phyloP scores from a whole-genome alignment of 1,140 invertebrate genomes.

The Acromyrmex heyeri region DNA sequence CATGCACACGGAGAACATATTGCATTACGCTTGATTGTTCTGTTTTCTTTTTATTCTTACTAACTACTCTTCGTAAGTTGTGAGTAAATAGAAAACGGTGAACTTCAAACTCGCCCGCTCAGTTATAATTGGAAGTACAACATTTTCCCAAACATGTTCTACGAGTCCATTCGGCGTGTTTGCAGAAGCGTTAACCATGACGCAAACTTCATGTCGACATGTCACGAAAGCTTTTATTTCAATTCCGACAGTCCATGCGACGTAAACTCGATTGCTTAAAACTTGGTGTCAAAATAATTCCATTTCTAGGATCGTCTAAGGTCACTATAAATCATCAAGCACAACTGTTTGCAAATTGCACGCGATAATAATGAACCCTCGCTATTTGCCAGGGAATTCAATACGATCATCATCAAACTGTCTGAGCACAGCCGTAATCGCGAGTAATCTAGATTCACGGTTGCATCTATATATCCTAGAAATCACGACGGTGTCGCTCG shows the following conservation, averaged over 20 bases:
- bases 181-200: constrained; percentile 27
- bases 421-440: constrained; percentile 30
- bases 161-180: constrained; percentile 21
- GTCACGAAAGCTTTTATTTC: constrained; percentile 30
- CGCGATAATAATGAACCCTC: constrained; percentile 16
- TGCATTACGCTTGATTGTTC: constrained; percentile 57
- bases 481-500: constrained; percentile 49
- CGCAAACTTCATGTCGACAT: constrained; percentile 28
- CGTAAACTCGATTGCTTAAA: constrained; percentile 15
- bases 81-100: constrained; percentile 45
- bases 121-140: constrained; percentile 54
- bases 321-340: not conserved
- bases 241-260: not conserved
- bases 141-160: constrained; percentile 35
- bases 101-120: constrained; percentile 32
- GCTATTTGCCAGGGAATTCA: not conserved
- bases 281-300: not conserved
- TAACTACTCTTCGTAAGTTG: constrained; percentile 21
- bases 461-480: constrained; percentile 42
- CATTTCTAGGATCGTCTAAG: not conserved
- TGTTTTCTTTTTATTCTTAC: not conserved
- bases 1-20: constrained; percentile 35
- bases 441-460: constrained; percentile 55
- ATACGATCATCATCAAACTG: constrained; percentile 30
- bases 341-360: not conserved